These are phyloP conservation scores for Aspiorhynchus laticeps DNA, from an alignment of 2,113 vertebrate species.

Conservation along the genomic window DNA sequence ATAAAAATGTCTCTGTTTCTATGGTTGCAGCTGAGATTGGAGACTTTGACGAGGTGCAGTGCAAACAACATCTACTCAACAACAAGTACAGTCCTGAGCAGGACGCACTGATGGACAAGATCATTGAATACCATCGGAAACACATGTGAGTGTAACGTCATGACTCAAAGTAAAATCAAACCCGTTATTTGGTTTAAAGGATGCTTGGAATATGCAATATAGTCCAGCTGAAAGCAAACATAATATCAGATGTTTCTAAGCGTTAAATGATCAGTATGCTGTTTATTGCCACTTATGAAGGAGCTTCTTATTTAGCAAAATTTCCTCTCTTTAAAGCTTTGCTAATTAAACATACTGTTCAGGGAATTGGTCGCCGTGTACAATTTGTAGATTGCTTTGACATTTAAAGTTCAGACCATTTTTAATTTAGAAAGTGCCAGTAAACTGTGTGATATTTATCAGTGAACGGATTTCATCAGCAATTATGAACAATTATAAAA, in stretches of 20 bases:
- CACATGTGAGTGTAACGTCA: constrained; percentile 83
- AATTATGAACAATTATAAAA: neutral
- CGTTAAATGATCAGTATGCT: neutral
- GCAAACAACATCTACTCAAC: constrained; percentile 92
- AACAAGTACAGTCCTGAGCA: constrained; percentile 97
- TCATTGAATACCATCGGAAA: constrained; percentile 92
- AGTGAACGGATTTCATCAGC: neutral
- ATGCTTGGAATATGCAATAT: neutral
- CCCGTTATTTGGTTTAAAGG: neutral
- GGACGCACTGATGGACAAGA: constrained; percentile 92
- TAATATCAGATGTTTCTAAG: neutral
- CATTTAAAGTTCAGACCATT: neutral
- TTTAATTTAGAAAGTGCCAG: neutral
- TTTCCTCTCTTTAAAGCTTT: neutral
- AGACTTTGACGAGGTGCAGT: constrained; percentile 93
- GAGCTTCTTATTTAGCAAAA: neutral
- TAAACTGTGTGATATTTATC: neutral
- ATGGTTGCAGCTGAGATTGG: constrained; percentile 89
- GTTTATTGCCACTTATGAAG: neutral
- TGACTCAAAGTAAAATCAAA: neutral
- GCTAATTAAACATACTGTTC: neutral
- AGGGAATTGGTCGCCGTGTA: neutral
- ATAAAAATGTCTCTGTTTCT: neutral
- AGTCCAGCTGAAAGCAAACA: neutral
- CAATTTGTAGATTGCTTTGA: constrained; percentile 3